phyloP scores from a whole-genome alignment of 2,797 vertebrate species.

The Sarcophilus harrisii region DNA sequence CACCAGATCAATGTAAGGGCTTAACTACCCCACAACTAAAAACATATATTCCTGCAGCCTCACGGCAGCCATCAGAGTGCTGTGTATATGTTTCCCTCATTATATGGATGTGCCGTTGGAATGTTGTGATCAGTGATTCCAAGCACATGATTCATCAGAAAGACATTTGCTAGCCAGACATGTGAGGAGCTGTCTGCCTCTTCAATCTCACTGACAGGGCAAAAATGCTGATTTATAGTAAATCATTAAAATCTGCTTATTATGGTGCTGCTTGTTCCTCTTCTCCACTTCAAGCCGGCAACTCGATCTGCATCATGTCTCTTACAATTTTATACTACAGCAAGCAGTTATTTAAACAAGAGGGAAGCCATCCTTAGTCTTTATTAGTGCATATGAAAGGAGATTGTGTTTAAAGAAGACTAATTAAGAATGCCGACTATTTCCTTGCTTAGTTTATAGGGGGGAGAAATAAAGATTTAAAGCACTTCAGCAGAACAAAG shows the following conservation, averaged over 20 bases:
- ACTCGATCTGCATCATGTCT: constrained; percentile 89
- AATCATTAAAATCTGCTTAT: constrained; percentile 99
- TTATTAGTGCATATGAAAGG: constrained; percentile 88
- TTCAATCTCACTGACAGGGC: constrained; percentile 96
- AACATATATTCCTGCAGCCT: constrained; percentile 84
- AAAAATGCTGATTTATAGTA: constrained; percentile 99
- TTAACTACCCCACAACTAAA: constrained; percentile 82
- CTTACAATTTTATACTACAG: constrained; percentile 89
- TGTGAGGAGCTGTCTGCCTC: constrained; percentile 98
- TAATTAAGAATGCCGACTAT: constrained; percentile 89
- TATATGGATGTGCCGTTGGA: constrained; percentile 89
- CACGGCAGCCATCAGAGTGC: constrained; percentile 80
- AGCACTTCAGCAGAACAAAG: constrained; percentile 77
- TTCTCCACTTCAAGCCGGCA: constrained; percentile 88
- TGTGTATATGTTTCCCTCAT: constrained; percentile 88
- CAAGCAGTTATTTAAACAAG: constrained; percentile 90
- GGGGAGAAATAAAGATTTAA: constrained; percentile 83
- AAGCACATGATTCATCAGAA: constrained; percentile 96
- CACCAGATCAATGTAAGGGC: constrained; percentile 74
- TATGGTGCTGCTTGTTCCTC: constrained; percentile 94
- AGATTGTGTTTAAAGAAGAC: constrained; percentile 89
- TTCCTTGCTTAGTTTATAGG: constrained; percentile 82
- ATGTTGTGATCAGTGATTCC: constrained; percentile 96
- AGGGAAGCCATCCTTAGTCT: constrained; percentile 87
- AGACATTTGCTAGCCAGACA: constrained; percentile 98